Percentiles rank a stretch among this genome's conserved stretches.
phyloP scores from a whole-genome alignment of 2,888 invertebrate genomes.

The Timandra comae region DNA sequence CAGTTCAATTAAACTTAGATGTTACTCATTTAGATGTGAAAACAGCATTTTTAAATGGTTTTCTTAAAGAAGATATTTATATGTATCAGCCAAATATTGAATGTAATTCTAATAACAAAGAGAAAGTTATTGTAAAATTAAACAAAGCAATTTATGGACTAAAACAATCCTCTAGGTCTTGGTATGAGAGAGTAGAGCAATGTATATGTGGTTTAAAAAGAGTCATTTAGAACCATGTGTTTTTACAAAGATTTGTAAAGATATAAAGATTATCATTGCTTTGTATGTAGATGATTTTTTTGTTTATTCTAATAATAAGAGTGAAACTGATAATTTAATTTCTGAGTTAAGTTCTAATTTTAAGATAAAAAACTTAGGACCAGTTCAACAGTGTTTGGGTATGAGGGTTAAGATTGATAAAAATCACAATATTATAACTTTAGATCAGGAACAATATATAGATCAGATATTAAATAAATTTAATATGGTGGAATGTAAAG shows the following conservation, averaged over 20 bases:
- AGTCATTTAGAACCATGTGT: conserved; percentile 11
- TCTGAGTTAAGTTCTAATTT: conserved; percentile 5
- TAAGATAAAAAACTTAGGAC: conserved; percentile 9
- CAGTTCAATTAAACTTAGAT: conserved; percentile 2
- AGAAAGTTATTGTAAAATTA: conserved; percentile 4
- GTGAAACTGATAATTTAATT: conserved; percentile 7
- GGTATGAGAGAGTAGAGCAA: conserved; percentile 1
- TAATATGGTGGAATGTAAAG: conserved; percentile 16
- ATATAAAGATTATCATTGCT: neutral
- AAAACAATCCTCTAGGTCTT: conserved; percentile 5
- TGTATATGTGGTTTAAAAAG: conserved; percentile 2
- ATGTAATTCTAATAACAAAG: neutral
- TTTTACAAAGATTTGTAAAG: conserved; percentile 2
- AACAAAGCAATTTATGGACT: conserved; percentile 12
- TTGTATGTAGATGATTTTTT: conserved; percentile 13
- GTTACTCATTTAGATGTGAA: conserved; percentile 7
- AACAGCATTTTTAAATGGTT: conserved; percentile 11
- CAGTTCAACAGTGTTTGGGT: conserved; percentile 3
- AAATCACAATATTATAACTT: conserved; percentile 1
- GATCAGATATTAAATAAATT: conserved; percentile 1
- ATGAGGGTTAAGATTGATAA: neutral
- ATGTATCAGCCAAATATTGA: conserved; percentile 3
- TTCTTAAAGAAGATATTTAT: conserved; percentile 4
- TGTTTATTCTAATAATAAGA: conserved; percentile 9
- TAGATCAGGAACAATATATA: conserved; percentile 8